Conservation (phyloP, 2,113 vertebrate species). For the Tragelaphus imberbis region DNA sequence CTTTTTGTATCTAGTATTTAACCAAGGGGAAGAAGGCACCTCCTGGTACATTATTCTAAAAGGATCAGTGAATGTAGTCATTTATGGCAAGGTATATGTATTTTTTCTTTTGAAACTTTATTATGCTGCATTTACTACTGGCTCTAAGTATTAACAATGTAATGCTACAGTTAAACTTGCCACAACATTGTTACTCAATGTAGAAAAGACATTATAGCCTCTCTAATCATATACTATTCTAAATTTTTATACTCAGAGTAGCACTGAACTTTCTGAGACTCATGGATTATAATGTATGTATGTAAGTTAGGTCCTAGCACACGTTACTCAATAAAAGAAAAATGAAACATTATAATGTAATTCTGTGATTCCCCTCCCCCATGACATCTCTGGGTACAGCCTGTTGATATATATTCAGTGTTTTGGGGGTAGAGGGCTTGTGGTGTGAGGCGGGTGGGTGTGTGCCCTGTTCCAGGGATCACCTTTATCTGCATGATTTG, state of each 20-base stretch:
- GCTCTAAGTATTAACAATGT: constrained; percentile 57
- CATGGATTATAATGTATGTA: constrained; percentile 32
- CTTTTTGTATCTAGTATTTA: constrained; percentile 90
- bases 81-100: constrained; percentile 95
- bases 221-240: constrained; percentile 48
- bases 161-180: constrained; percentile 47
- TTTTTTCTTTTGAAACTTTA: constrained; percentile 70
- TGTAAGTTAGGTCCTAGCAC: constrained; percentile 29
- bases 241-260: constrained; percentile 31
- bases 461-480: background rate
- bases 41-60: constrained; percentile 99
- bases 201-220: constrained; percentile 57
- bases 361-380: background rate
- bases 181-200: constrained; percentile 34
- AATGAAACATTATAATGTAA: background rate
- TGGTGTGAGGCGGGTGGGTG: background rate
- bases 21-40: constrained; percentile 98
- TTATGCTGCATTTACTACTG: constrained; percentile 57
- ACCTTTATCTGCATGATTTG: constrained; percentile 50
- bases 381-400: too few species aligned
- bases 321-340: constrained; percentile 35
- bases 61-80: constrained; percentile 98
- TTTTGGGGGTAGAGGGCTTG: background rate
- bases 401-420: background rate
- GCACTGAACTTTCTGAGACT: constrained; percentile 31